These are phyloP conservation scores for Neolamprologus sp. DNA, from an alignment of 2,113 vertebrate genomes.

Conservation along the genomic window DNA sequence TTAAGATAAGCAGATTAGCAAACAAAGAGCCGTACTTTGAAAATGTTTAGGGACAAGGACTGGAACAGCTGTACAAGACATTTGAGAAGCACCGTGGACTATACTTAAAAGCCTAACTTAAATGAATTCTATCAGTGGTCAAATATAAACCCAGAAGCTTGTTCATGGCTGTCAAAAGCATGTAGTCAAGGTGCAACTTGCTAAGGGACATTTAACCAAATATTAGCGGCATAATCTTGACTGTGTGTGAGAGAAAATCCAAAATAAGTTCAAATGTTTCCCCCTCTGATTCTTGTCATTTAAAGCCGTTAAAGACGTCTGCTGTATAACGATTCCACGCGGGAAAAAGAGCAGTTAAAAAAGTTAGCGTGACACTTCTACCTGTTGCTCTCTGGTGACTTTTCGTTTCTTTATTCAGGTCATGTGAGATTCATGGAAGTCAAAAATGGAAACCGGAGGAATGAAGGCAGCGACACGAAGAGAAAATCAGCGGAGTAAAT, in stretches of 20 bases:
- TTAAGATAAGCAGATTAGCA: not conserved
- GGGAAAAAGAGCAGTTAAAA: no score
- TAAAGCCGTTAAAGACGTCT: not conserved
- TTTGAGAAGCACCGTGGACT: not conserved
- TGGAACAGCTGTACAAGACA: not conserved
- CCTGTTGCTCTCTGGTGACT: not conserved
- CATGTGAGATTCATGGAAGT: conserved; percentile 49
- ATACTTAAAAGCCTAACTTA: not conserved
- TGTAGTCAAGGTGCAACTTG: not conserved
- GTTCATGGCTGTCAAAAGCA: not conserved
- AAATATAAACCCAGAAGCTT: not conserved
- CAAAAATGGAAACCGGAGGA: conserved; percentile 3
- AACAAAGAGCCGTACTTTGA: not conserved
- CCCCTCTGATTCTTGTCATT: not conserved
- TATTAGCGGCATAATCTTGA: not conserved
- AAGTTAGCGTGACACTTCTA: not conserved
- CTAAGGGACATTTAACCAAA: not conserved
- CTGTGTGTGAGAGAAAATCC: not conserved
- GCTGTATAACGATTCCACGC: no score
- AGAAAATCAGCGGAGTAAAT: not conserved
- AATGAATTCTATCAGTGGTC: not conserved
- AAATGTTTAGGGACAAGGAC: not conserved
- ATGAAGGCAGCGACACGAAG: not conserved
- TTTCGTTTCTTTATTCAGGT: conserved; percentile 25
- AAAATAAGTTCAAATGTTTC: not conserved